These are phyloP conservation scores for Drosophila nasuta DNA, from an alignment of 1,140 invertebrate species.

Conservation along the genomic window DNA sequence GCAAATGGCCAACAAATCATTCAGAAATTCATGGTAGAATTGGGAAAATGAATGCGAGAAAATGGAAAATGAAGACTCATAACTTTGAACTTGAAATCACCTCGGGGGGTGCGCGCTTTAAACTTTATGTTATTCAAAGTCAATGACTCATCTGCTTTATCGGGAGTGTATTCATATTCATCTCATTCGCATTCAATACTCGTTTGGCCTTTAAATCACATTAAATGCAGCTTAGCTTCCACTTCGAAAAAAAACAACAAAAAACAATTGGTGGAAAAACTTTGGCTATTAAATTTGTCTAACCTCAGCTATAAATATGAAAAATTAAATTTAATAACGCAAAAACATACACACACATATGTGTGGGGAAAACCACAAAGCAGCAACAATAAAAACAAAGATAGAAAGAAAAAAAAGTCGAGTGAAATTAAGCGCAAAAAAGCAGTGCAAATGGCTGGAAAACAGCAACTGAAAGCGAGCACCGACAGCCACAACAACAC, in stretches of 20 bases:
- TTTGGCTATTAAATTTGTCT: constrained; percentile 44
- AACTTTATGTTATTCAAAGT: constrained; percentile 59
- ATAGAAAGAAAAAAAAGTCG: constrained; percentile 28
- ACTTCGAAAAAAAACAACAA: background rate
- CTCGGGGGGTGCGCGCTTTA: constrained; percentile 40
- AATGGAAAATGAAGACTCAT: constrained; percentile 44
- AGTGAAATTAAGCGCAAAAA: constrained; percentile 77
- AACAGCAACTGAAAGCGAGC: constrained; percentile 35
- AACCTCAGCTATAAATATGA: constrained; percentile 47
- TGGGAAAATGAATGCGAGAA: background rate
- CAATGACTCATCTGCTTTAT: constrained; percentile 34
- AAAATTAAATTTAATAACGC: constrained; percentile 50
- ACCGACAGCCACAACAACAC: constrained; percentile 26
- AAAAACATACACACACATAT: background rate
- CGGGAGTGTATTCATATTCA: constrained; percentile 1
- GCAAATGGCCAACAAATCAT: constrained; percentile 64
- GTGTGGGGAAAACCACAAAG: constrained; percentile 2
- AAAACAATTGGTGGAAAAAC: constrained; percentile 59
- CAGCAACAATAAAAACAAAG: constrained; percentile 7
- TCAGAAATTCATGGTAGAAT: constrained; percentile 52
- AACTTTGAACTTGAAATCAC: constrained; percentile 34
- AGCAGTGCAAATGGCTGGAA: constrained; percentile 75
- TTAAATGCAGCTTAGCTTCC: constrained; percentile 53
- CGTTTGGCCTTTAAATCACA: constrained; percentile 69
- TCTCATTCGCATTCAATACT: constrained; percentile 52